Evolutionary conservation across 2,113 vertebrate genomes (phyloP).

Genomic region (Sinocyclocheilus maitianheensis): DNA sequence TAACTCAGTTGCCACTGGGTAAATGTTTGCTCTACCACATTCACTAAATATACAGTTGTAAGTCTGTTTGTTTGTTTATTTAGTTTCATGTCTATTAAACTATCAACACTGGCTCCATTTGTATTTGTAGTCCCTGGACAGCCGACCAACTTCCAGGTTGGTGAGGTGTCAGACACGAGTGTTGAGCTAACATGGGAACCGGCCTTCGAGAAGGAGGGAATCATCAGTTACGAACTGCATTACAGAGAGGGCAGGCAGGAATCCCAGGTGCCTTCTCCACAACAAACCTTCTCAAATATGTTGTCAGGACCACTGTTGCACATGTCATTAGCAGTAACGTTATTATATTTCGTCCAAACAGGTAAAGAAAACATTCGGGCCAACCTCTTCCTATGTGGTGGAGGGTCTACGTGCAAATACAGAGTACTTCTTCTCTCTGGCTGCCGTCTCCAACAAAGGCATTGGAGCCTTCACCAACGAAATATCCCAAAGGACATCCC

Average conservation of each 20-base stretch:
- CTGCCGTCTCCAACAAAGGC: conserved; percentile 90
- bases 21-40: neutral
- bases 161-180: conserved; percentile 90
- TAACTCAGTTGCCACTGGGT: neutral
- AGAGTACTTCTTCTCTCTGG: conserved; percentile 92
- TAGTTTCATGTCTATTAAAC: neutral
- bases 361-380: conserved; percentile 87
- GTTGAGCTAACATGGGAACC: conserved; percentile 91
- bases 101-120: conserved; percentile 46
- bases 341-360: conserved; percentile 63
- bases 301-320: neutral
- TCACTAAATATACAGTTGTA: neutral
- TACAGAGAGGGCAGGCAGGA: conserved; percentile 83
- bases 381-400: conserved; percentile 83
- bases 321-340: neutral
- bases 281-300: neutral
- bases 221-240: conserved; percentile 89
- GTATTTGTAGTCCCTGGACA: conserved; percentile 87
- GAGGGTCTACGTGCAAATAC: conserved; percentile 92
- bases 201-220: conserved; percentile 87
- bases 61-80: neutral
- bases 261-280: conserved; percentile 75
- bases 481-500: conserved; percentile 91
- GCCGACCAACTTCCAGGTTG: conserved; percentile 91
- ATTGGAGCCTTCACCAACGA: conserved; percentile 94